Base-by-base conservation (phyloP, 2,797 vertebrate species). In the Mionectes olivaceus region DNA sequence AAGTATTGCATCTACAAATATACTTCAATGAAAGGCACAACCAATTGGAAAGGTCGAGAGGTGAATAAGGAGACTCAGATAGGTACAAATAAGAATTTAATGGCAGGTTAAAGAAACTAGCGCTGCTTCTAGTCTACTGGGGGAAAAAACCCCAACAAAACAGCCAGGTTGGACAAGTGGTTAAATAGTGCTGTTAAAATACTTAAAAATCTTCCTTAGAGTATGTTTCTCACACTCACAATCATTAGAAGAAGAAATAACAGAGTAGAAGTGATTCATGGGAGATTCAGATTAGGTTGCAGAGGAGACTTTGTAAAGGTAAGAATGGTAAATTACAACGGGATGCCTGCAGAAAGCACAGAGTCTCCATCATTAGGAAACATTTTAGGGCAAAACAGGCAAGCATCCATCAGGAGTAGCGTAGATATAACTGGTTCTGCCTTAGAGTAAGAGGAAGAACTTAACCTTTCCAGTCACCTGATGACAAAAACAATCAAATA, bases 91-190 rank as follows among this genome's bases (percentile, higher is more conserved):
- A 73, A 64, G 30, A 91, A 63, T 74, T 59, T 49, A 87, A 74
- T 50, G 25, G 4, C 5, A 63, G 7, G 11, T 75, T 75, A 86
- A 75, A 91, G 22, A 88, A 90, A 43, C 5, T 32, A 37, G 13
- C 2, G 0, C 30, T 55, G 10, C 1, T 37, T 87, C 83, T 59
- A 65, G 14, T 67, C 25, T 37, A 10, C 1, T 53, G 2, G 1
- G 7, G 2, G 0, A 11, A 37, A 18, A 19, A 13, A 41, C 12
- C 39, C 19, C 21, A 46, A 37, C 37, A 37, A 12, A 27, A 23
- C 8, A 17, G 5, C 1, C 1, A 2, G 3, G 9, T n/a, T 82
- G 35, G 76, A 49, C 0, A 3, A 68, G 19, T 2, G 4, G 4
- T 53, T 71, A 69, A 79, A 82, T 30, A 69, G 10, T 43, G 15